phyloP scores from a whole-genome alignment of 2,113 vertebrate species.

The Todiramphus saurophagus region DNA sequence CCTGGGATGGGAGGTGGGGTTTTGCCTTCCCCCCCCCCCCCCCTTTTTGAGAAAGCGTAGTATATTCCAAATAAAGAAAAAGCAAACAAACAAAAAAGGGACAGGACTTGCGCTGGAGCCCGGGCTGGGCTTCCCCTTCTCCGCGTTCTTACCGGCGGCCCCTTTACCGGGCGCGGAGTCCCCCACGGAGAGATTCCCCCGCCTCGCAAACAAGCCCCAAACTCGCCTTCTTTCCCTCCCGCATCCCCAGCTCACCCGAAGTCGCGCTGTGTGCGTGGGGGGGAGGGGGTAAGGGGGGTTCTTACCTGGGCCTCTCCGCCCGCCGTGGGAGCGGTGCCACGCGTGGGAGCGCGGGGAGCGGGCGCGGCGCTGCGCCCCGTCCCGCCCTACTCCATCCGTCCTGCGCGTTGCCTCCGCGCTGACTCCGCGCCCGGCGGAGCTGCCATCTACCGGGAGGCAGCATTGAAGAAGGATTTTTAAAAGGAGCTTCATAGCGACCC shows the following conservation, averaged over 20 bases:
- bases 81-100: background rate
- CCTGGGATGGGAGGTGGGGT: too few species aligned
- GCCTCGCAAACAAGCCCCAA: background rate
- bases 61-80: background rate
- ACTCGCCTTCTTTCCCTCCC: background rate
- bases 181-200: background rate
- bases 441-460: constrained; percentile 84
- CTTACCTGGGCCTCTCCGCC: constrained; percentile 32
- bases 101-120: background rate
- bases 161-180: background rate
- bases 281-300: too few species aligned
- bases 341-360: background rate
- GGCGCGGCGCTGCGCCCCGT: background rate
- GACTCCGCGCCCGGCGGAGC: constrained; percentile 70
- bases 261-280: background rate
- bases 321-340: constrained; percentile 22
- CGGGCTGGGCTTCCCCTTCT: background rate
- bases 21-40: too few species aligned
- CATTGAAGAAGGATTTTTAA: constrained; percentile 88
- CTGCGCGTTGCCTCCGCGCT: constrained; percentile 55
- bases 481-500: constrained; percentile 78
- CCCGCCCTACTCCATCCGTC: constrained; percentile 22
- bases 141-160: background rate
- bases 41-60: background rate
- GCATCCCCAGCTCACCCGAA: background rate